Conservation (phyloP, 2,888 invertebrate species). For the Cacoxenus indagator region DNA sequence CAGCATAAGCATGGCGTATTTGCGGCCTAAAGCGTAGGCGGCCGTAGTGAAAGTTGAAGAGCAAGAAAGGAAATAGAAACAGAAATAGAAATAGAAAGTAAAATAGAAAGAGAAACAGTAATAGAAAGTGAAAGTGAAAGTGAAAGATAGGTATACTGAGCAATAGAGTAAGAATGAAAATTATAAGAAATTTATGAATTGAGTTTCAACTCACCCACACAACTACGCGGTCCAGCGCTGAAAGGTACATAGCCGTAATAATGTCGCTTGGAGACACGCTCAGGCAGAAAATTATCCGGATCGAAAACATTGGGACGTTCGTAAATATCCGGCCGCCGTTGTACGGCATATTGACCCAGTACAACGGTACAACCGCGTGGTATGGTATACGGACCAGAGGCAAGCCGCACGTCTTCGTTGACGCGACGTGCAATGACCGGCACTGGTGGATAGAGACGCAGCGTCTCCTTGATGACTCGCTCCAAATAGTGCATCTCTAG, state of each 20-base stretch:
- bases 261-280: slow-evolving; percentile 79
- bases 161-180: neutral
- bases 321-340: slow-evolving; percentile 76
- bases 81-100: too few relatives aligned
- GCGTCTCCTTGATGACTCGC: slow-evolving; percentile 76
- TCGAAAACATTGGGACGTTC: slow-evolving; percentile 78
- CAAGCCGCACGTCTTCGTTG: slow-evolving; percentile 73
- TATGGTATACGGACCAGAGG: slow-evolving; percentile 74
- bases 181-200: neutral
- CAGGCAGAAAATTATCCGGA: slow-evolving; percentile 82
- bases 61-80: too few relatives aligned
- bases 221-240: slow-evolving; percentile 71
- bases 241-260: slow-evolving; percentile 83
- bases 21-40: too few relatives aligned
- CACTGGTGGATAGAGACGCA: slow-evolving; percentile 76
- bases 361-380: slow-evolving; percentile 80
- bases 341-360: slow-evolving; percentile 76
- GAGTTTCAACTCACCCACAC: slow-evolving; percentile 71
- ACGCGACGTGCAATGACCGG: slow-evolving; percentile 72
- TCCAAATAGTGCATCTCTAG: slow-evolving; percentile 74
- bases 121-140: too few relatives aligned
- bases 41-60: too few relatives aligned
- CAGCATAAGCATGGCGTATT: slow-evolving; percentile 80
- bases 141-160: neutral
- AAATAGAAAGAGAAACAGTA: too few relatives aligned